Evolutionary conservation across 2,113 vertebrate species (phyloP).

Genomic region (Chinchilla lanigera): DNA sequence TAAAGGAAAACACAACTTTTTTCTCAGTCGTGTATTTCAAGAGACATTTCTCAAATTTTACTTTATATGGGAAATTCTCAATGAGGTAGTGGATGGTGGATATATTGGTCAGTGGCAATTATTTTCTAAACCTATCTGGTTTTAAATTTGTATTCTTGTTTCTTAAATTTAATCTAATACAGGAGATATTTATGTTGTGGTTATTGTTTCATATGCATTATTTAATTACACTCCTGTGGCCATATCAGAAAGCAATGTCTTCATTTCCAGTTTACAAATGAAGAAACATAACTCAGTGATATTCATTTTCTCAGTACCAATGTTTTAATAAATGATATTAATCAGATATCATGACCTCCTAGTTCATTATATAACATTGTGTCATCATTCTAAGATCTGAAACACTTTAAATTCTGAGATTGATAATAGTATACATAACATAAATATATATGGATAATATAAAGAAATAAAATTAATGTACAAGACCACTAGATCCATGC

Average conservation of each 20-base stretch:
- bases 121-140: background rate
- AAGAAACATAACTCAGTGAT: background rate
- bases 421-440: background rate
- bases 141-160: slow-evolving; percentile 11
- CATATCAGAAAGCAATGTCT: background rate
- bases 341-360: background rate
- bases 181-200: background rate
- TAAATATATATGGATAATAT: background rate
- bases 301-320: background rate
- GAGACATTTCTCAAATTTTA: background rate
- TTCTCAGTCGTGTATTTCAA: background rate
- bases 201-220: slow-evolving; percentile 18
- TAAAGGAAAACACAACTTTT: background rate
- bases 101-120: background rate
- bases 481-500: background rate
- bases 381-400: background rate
- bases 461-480: background rate
- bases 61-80: background rate
- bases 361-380: background rate
- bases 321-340: slow-evolving; percentile 22
- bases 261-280: slow-evolving; percentile 13
- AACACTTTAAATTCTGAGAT: background rate
- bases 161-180: background rate
- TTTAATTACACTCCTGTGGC: background rate
- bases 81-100: background rate